These are phyloP conservation scores for Diadophis punctatus DNA, from an alignment of 2,113 vertebrate genomes.

Conservation along the genomic window DNA sequence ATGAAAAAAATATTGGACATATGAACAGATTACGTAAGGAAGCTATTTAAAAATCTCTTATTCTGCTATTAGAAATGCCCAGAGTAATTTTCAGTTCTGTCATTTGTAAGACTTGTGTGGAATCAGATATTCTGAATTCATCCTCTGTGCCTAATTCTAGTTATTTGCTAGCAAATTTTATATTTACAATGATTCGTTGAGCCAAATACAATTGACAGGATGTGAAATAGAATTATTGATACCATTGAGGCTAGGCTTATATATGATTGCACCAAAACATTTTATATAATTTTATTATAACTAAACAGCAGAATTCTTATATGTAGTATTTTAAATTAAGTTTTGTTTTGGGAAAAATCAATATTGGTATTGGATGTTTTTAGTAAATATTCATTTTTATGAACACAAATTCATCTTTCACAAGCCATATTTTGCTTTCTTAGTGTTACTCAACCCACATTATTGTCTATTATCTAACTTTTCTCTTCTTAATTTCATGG, in stretches of 20 bases:
- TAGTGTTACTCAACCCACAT: neutral
- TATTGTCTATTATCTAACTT: constrained; percentile 21
- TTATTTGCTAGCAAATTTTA: neutral
- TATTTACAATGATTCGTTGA: neutral
- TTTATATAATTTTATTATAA: no score
- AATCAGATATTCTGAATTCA: neutral
- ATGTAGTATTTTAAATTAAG: neutral
- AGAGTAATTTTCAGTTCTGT: neutral
- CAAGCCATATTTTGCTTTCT: neutral
- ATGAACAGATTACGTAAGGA: neutral
- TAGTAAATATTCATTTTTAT: neutral
- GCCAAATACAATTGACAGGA: neutral
- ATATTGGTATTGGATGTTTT: neutral
- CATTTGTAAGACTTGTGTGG: neutral
- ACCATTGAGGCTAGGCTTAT: neutral
- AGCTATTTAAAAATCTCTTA: neutral
- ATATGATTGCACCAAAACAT: neutral
- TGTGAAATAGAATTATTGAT: neutral
- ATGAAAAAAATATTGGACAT: neutral
- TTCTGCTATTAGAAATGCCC: neutral
- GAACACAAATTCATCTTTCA: neutral
- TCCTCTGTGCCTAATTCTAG: neutral
- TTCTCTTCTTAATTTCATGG: constrained; percentile 32
- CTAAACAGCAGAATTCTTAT: neutral
- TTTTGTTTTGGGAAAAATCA: neutral